A percentile compares a stretch with the other conserved stretches of the same genome.
phyloP scores from a whole-genome alignment of 2,113 vertebrate genomes.

The Pongo pygmaeus region DNA sequence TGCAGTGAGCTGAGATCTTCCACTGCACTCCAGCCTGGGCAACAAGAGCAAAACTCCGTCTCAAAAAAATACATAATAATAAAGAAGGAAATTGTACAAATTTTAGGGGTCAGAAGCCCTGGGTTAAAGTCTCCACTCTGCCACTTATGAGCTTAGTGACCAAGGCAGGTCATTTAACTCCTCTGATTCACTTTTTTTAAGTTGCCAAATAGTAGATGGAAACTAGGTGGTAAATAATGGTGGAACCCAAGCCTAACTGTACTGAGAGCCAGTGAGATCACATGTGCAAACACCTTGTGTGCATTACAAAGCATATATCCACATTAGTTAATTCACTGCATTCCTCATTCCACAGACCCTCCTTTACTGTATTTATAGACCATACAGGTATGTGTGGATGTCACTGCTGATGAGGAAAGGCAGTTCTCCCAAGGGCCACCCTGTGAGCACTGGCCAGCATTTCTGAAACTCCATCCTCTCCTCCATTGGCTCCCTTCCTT shows the following conservation, averaged over 20 bases:
- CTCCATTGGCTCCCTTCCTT: not conserved
- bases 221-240: not conserved
- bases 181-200: not conserved
- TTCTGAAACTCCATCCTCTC: not conserved
- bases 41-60: too few species aligned
- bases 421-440: not conserved
- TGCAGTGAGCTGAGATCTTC: too few species aligned
- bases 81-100: not conserved
- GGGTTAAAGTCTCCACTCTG: not conserved
- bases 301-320: not conserved
- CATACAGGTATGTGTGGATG: not conserved
- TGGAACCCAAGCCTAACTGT: not conserved
- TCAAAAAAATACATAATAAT: too few species aligned
- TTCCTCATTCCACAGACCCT: not conserved
- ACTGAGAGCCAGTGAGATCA: not conserved
- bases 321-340: not conserved
- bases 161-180: not conserved
- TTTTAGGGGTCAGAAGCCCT: not conserved
- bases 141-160: not conserved
- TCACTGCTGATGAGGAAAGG: not conserved
- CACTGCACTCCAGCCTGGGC: too few species aligned
- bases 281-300: not conserved
- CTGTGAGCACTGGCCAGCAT: not conserved
- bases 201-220: not conserved
- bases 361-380: not conserved